Base-by-base conservation (phyloP, 2,888 invertebrate species). In the Dendrolimus houi region DNA sequence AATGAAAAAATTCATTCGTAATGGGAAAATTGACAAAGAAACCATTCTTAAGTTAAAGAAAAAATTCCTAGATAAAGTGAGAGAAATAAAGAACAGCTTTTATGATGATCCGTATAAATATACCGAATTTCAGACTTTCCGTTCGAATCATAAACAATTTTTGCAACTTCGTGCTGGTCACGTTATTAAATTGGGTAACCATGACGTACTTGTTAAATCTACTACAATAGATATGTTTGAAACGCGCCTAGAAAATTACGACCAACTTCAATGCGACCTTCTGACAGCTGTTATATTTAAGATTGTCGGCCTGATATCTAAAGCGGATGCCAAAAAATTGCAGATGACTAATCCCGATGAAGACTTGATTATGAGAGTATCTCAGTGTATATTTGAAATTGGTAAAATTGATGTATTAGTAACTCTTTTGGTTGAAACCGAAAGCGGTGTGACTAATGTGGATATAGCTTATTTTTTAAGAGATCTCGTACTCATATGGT, bases 401-500 rank as follows among this genome's bases (percentile, higher is more conserved):
- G 64, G 55, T 52, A 57, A 40, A 63, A 60, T 67, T 55, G 47
- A 47, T 47, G 47, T 10, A 47, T 47, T 47, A 12, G 47, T 47
- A 47, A 9, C 9, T 9, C 47, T 47, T 12, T 12, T 47, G 47
- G 12, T 9, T 47, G 12, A 10, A 12, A 47, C 47, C 2, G 47
- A 47, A 47, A 3, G 29, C 29, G 29, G 29, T 29, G 29, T 29
- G 29, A 47, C 47, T 10, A 47, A 47, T 47, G 12, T 2, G 12
- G 47, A 47, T 10, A 12, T 12, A 47, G 12, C 47, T 9, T 47
- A 10, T 9, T 12, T 47, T 12, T 12, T 47, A 47, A 9, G 47
- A 10, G 47, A 47, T 12, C 12, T 47, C 9, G 47, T 47, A 10
- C 9, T 47, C 9, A 9, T 47, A 6, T 47, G 47, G 47, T 47